Base-by-base conservation (phyloP, 1,140 invertebrate species). In the Pachypsylla venusta region DNA sequence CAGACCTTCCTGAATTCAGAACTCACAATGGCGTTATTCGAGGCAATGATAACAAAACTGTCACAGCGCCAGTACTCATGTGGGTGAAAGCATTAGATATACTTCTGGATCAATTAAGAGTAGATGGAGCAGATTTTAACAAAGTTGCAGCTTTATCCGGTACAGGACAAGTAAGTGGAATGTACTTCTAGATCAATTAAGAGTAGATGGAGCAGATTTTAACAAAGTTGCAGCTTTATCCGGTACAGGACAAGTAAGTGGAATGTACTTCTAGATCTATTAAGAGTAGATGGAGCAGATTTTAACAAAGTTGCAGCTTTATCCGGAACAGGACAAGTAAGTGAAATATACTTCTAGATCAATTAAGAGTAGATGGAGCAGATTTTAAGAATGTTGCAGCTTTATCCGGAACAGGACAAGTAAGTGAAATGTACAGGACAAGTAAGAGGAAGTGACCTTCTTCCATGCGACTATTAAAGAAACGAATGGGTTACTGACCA, bases 41-140 rank as follows among this genome's bases (percentile, higher is more conserved):
- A 22, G 66, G 75, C 61, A 68, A 69, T 22, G 78, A 79, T 30
- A 77, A 78, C 57, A 72, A 77, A 60, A 74, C 80, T n/a, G 82
- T 90, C 40, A 84, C 83, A 53, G 83, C 84, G 2, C 92, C 92
- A 0, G 81, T 88, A 0, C 71, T 90, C 1, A 89, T 98, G 83
- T 98, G 93, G 93, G 81, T 98, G 0, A 93, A 96, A 74, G 91
- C 93, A 0, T 68, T 98, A 22, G 94, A 98, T 68, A 81, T 96
- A 70, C 76, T 96, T 0, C 74, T 98, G 68, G 89, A 95, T 67
- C 80, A 83, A 64, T 74, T 98, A 14, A 79, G 85, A 48, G 77
- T 88, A 7, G 79, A 79, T 56, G 87, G 87, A 19, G 82, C 88
- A 12, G 86, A 93, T 70, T 89, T 96, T 66, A 79, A 79, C 25